Base-by-base conservation (phyloP, 2,113 vertebrate species). In the Alouatta palliata region DNA sequence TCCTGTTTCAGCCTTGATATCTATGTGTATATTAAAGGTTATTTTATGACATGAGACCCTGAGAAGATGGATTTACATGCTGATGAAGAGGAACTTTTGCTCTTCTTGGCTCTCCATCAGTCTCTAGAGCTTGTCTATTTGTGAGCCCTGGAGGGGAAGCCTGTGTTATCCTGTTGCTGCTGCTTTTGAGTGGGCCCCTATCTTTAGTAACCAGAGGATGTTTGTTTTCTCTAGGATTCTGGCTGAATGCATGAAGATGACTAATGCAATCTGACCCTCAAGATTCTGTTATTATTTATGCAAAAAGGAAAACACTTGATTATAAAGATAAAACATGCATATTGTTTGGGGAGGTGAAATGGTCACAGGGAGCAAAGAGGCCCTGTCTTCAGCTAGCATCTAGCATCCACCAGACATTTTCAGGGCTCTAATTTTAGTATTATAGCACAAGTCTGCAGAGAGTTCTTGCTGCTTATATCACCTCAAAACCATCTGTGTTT, bases 201-300 rank as follows among this genome's bases (percentile, higher is more conserved):
- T 64, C 25, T 94, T 89, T 54, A 56, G 13, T 40, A 56, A 35
- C 9, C 47, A 5, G 37, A 70, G 21, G 20, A 37, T 66, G 61
- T 90, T 79, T 83, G 58, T 56, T 94, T 96, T 83, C 76, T 54
- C 52, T 87, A 49, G 58, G 85, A 68, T 90, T 80, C 68, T 94
- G 43, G 61, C 21, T 21, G 21, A 80, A 52, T 25, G 8, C n/a
- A 84, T 52, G 37, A 54, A 80, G 54, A 58, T 73, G 76, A 79
- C 58, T 70, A 91, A 75, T 25, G 75, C 8, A 90, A 5, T 13
- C 7, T 43, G 49, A 83, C 86, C 25, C 13, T 84, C 35, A 58
- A 80, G 92, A n/a, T 49, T 52, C 54, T 68, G 47, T 68, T 66
- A 84, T 68, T 58, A 58, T 70, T 87, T 84, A 80, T 37, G 7